A percentile compares a stretch with the other conserved stretches of the same genome.
Conservation (phyloP, 2,797 vertebrate species). For the Syngnathus acus region DNA sequence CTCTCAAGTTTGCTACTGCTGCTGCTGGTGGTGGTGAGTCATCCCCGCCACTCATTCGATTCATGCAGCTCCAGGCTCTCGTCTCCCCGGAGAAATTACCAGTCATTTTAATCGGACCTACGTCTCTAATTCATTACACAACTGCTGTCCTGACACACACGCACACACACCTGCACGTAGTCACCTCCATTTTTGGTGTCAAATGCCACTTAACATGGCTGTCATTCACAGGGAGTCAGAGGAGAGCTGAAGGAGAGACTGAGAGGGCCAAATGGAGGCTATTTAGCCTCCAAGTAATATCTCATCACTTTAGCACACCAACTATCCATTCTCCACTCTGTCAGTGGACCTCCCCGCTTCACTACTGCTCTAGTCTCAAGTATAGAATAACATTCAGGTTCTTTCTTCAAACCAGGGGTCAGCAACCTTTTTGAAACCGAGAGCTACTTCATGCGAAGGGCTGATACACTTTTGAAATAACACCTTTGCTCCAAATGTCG, state of each 20-base stretch:
- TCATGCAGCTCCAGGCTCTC: conserved; percentile 61
- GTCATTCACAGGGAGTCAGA: conserved; percentile 71
- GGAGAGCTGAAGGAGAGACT: conserved; percentile 62
- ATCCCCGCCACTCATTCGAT: conserved; percentile 58
- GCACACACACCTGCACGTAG: conserved; percentile 54
- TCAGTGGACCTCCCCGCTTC: conserved; percentile 38
- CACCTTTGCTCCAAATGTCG: neutral
- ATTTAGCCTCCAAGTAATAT: conserved; percentile 56
- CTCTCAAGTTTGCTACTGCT: neutral
- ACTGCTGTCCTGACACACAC: conserved; percentile 52
- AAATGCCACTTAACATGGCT: conserved; percentile 80
- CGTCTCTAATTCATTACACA: conserved; percentile 77
- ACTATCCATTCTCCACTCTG: conserved; percentile 55
- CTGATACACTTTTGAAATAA: neutral
- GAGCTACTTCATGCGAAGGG: neutral
- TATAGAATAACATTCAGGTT: neutral
- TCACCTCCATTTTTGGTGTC: conserved; percentile 74
- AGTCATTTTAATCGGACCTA: conserved; percentile 77
- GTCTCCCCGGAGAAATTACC: conserved; percentile 79
- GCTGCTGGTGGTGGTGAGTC: conserved; percentile 51
- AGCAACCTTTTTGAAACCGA: neutral
- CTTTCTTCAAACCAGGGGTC: neutral
- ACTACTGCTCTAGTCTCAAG: conserved; percentile 22
- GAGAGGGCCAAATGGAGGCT: conserved; percentile 30
- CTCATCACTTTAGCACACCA: conserved; percentile 53